Percentiles rank a stretch among this genome's conserved stretches.
Conservation (phyloP, 2,113 vertebrate genomes). For the Spilogale gracilis region DNA sequence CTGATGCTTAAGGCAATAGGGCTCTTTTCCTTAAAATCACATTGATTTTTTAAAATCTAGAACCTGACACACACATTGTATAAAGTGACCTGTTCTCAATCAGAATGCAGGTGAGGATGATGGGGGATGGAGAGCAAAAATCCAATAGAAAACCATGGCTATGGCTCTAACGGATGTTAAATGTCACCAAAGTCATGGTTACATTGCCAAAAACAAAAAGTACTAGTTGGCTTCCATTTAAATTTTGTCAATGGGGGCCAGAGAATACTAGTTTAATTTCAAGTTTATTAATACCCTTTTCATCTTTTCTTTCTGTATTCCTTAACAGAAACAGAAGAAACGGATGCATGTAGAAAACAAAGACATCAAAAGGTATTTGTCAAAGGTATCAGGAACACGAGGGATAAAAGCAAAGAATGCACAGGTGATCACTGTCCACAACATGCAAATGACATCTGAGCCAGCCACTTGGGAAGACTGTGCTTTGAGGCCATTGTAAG, state of each 20-base stretch:
- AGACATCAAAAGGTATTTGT: background rate
- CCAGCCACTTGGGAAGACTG: background rate
- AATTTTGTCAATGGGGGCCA: background rate
- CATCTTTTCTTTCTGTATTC: background rate
- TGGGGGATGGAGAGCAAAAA: background rate
- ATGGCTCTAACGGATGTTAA: background rate
- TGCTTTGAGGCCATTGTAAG: background rate
- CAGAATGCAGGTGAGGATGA: background rate
- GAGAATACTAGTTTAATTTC: constrained; percentile 17
- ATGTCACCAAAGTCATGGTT: background rate
- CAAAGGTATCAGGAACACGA: background rate
- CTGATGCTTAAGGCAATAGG: background rate
- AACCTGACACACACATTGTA: background rate
- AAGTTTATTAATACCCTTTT: constrained; percentile 31
- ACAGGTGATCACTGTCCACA: background rate
- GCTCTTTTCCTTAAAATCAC: background rate
- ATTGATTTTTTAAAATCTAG: constrained; percentile 26
- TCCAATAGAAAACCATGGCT: background rate
- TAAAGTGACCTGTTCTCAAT: background rate
- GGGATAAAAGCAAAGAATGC: background rate
- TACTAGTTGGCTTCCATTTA: background rate
- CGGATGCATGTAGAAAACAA: background rate
- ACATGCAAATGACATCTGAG: background rate
- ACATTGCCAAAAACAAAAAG: constrained; percentile 3
- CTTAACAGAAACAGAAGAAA: background rate